These are phyloP conservation scores for Cavia aperea DNA, from an alignment of 2,113 vertebrate genomes.

Conservation along the genomic window DNA sequence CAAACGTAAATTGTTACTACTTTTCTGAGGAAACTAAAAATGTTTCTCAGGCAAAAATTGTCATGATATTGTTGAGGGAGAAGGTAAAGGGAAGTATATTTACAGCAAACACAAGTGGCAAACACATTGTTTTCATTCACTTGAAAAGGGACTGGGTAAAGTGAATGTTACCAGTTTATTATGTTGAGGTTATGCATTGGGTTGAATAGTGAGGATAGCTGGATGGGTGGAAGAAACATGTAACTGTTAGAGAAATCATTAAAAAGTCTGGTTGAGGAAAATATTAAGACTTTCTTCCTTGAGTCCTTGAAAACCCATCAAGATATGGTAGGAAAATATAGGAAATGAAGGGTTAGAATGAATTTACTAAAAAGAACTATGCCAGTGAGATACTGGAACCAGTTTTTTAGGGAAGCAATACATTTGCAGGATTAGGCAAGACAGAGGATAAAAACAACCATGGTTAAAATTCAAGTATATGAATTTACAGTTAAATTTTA, in stretches of 20 bases:
- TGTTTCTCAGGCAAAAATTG: not conserved
- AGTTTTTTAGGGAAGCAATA: not conserved
- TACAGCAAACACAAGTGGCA: not conserved
- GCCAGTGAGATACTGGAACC: not conserved
- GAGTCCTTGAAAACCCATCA: not conserved
- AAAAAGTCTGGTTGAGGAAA: constrained; percentile 4
- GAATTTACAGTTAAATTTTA: not conserved
- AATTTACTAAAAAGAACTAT: not conserved
- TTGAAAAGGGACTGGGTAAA: not conserved
- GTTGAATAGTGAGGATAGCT: not conserved
- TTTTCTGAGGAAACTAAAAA: constrained; percentile 17
- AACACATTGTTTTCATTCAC: not conserved
- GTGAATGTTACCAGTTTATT: not conserved
- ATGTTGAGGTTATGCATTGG: not conserved
- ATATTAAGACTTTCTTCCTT: not conserved
- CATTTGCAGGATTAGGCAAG: not conserved
- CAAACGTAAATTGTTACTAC: not conserved
- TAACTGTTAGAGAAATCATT: not conserved
- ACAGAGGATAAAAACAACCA: not conserved
- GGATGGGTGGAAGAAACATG: not conserved
- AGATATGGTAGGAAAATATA: not conserved
- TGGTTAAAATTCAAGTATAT: not conserved
- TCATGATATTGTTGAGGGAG: not conserved
- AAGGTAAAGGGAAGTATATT: not conserved
- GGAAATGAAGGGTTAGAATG: not conserved